Base-by-base conservation (phyloP, 2,888 invertebrate genomes). In the Cheilosia pagana region DNA sequence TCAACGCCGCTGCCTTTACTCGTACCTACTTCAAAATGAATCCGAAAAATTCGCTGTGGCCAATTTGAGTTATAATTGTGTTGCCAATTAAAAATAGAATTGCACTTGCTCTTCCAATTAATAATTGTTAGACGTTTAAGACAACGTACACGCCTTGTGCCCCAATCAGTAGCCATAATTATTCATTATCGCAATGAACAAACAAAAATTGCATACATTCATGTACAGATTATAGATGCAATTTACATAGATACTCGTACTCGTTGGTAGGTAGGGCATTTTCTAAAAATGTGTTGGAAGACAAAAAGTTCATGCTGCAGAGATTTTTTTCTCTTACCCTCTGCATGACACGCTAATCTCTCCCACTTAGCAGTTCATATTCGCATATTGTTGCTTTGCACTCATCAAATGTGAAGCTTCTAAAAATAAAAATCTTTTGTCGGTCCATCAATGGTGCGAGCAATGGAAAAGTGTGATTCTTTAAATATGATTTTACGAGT, bases 111-210 rank as follows among this genome's bases (percentile, higher is more conserved):
- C 71, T 48, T 67, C 19, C 71, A 79, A 85, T 85, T 85, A 81
- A 81, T 85, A 81, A 81, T 81, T 79, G 81, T 85, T 85, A 76
- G 85, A 81, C 75, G 65, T 76, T 76, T 81, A 50, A 50, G 85
- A 67, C 79, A 72, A 50, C 70, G 25, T 23, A 71, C 74, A 67
- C 28, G 60, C 48, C 60, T 35, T 48, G 62, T 12, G 6, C 4
- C 7, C 57, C 70, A 70, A 65, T 78, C 60, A 57, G 43, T 19
- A 39, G 43, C 16, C n/a, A 45, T 53, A 74, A 78, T 78, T 78
- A 78, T 68, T 83, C 70, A 70, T 76, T 63, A 57, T 75, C 19
- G 8, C 23, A n/a, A 43, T 39, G 28, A 41, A 19, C 16, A 10
- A 35, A 23, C 2, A 23, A 25, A 25, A 35, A 12, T 10, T 12